Base-by-base conservation (phyloP, 1,140 invertebrate species). In the Micrasema minimum region DNA sequence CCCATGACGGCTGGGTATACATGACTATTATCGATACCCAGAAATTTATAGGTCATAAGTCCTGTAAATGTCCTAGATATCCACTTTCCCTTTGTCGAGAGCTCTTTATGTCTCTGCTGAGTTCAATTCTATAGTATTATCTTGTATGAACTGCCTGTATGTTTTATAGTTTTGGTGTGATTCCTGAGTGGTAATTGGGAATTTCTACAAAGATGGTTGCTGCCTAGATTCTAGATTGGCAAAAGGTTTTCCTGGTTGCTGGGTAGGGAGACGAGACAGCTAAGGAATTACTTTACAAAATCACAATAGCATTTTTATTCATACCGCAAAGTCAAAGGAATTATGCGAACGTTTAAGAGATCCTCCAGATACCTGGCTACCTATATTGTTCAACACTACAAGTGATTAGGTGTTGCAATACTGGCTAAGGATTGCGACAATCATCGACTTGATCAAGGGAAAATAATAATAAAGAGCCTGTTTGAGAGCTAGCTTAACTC, bases 141-240 rank as follows among this genome's bases (percentile, higher is more conserved):
- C n/a, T n/a, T n/a, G n/a, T n/a, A n/a, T n/a, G n/a, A n/a, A n/a
- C n/a, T n/a, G n/a, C n/a, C n/a, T n/a, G n/a, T n/a, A n/a, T 31
- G 26, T 66, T n/a, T 68, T 57, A 41, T 69, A 61, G 72, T 74
- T 38, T 35, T 70, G n/a, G 68, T 74, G 20, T 74, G 72, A 26
- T 35, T 62, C 2, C 31, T 74, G 61, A 70, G 41, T 37, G 72
- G 72, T 7, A 70, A 51, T 53, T 12, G 37, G 1, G 26, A 74
- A 31, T 50, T 74, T 18, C 11, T 74, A 16, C 48, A 50, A 41
- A 22, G n/a, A 26, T 12, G 16, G 45, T 0, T 70, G 68, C 55
- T 74, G 2, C 46, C 53, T 22, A 7, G 41, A n/a, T 67, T 16
- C 16, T 69, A 11, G 22, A 48, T 43, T 74, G 72, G 72, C 72